A percentile compares a stretch with the other conserved stretches of the same genome.
Evolutionary conservation across 2,113 vertebrate genomes (phyloP).

Genomic region (Tachysurus fulvidraco): DNA sequence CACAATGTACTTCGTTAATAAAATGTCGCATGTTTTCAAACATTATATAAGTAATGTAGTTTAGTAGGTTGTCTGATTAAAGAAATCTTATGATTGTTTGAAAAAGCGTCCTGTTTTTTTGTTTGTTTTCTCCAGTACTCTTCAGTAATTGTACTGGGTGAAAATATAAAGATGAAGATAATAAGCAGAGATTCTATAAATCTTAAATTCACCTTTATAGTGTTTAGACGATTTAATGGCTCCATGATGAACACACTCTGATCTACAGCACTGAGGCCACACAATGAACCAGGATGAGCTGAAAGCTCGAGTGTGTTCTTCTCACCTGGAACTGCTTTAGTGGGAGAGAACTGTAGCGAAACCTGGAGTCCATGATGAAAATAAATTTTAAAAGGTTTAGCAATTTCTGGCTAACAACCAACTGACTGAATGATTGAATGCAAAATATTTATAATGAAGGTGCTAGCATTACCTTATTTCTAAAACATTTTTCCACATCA

Average conservation of each 20-base stretch:
- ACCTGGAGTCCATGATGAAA: slow-evolving; percentile 62
- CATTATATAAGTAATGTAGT: background rate
- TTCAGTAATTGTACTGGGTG: background rate
- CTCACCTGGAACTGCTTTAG: slow-evolving; percentile 73
- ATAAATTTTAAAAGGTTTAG: background rate
- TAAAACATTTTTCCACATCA: slow-evolving; percentile 76
- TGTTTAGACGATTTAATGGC: slow-evolving; percentile 71
- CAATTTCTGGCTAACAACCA: background rate
- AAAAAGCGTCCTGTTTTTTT: background rate
- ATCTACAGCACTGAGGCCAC: slow-evolving; percentile 81
- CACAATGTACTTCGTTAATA: too few species aligned
- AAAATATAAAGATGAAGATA: background rate
- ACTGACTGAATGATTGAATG: background rate
- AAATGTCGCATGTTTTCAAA: too few species aligned
- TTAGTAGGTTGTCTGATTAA: background rate
- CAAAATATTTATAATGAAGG: background rate
- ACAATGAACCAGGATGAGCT: slow-evolving; percentile 77
- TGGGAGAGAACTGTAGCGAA: slow-evolving; percentile 70
- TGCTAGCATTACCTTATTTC: slow-evolving; percentile 73
- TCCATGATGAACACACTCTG: slow-evolving; percentile 78
- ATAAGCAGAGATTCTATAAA: background rate
- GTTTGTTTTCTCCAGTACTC: background rate
- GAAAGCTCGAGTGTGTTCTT: slow-evolving; percentile 61
- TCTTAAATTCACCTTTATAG: slow-evolving; percentile 55
- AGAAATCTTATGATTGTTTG: background rate